phyloP scores from a whole-genome alignment of 1,140 invertebrate genomes.

The Glossosoma conforme region DNA sequence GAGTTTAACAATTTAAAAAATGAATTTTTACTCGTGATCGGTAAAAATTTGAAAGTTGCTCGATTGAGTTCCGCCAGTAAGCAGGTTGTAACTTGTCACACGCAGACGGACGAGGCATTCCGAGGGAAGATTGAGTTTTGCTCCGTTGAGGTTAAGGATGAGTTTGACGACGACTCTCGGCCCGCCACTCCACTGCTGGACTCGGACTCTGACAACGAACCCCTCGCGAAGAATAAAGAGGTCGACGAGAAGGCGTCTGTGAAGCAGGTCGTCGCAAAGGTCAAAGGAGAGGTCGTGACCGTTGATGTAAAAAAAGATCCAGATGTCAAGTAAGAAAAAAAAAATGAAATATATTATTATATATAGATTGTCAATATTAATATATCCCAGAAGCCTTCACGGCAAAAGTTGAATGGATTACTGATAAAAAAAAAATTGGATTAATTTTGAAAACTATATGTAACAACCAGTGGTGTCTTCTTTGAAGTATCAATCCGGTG shows the following conservation, averaged over 20 bases:
- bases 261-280: constrained; percentile 14
- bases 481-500: too few species aligned
- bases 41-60: constrained; percentile 15
- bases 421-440: too few species aligned
- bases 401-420: too few species aligned
- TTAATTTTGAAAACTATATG: too few species aligned
- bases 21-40: constrained; percentile 18
- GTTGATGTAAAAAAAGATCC: too few species aligned
- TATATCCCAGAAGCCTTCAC: too few species aligned
- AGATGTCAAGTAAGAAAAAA: background rate
- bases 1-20: constrained; percentile 22
- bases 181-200: constrained; percentile 3
- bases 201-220: constrained; percentile 45
- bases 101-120: constrained; percentile 6
- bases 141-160: constrained; percentile 11
- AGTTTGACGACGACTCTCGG: constrained; percentile 12
- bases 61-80: constrained; percentile 3
- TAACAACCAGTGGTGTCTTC: too few species aligned
- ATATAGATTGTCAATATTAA: too few species aligned
- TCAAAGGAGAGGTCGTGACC: constrained; percentile 6
- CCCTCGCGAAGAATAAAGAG: constrained; percentile 36
- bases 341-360: background rate
- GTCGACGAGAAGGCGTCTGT: constrained; percentile 23
- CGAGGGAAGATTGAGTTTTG: constrained; percentile 18
- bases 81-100: background rate